Evolutionary conservation across 2,888 invertebrate genomes (phyloP).

Genomic region (Dolichomitus sp.): DNA sequence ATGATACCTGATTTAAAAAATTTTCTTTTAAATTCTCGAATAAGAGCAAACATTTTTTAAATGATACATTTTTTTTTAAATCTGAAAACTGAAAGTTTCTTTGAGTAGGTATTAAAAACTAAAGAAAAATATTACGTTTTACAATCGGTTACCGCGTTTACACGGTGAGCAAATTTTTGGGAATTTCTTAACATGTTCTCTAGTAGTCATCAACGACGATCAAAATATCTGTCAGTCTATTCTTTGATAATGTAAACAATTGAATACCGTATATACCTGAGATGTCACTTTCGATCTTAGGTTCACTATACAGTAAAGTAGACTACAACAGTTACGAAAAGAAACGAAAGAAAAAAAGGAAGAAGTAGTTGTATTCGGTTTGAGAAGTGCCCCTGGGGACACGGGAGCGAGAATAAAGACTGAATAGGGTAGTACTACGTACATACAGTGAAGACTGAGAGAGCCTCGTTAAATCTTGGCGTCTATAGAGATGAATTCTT

Average conservation of each 20-base stretch:
- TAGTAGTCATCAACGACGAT: conserved; percentile 42
- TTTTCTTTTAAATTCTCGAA: too few species aligned
- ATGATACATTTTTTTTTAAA: too few species aligned
- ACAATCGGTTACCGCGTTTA: background rate
- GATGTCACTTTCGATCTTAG: conserved; percentile 7
- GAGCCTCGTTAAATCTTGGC: conserved; percentile 55
- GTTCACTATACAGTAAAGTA: background rate
- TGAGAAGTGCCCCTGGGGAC: conserved; percentile 22
- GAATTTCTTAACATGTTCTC: background rate
- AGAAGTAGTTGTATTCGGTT: conserved; percentile 47
- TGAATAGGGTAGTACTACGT: conserved; percentile 26
- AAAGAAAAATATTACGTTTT: too few species aligned
- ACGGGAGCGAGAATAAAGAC: conserved; percentile 33
- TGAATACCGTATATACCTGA: conserved; percentile 63
- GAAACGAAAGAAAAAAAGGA: conserved; percentile 16
- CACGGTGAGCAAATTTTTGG: background rate
- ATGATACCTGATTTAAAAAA: too few species aligned
- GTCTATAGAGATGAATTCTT: conserved; percentile 34
- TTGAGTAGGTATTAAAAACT: too few species aligned
- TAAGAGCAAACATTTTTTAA: too few species aligned
- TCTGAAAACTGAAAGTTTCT: too few species aligned
- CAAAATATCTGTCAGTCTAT: conserved; percentile 64
- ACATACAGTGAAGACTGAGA: conserved; percentile 7
- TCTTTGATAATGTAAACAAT: conserved; percentile 67
- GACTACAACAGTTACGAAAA: background rate